A percentile compares a stretch with the other conserved stretches of the same genome.
Conservation (phyloP, 35 echinoderm and acorn worm species). For the Stichopus chloronotus region DNA sequence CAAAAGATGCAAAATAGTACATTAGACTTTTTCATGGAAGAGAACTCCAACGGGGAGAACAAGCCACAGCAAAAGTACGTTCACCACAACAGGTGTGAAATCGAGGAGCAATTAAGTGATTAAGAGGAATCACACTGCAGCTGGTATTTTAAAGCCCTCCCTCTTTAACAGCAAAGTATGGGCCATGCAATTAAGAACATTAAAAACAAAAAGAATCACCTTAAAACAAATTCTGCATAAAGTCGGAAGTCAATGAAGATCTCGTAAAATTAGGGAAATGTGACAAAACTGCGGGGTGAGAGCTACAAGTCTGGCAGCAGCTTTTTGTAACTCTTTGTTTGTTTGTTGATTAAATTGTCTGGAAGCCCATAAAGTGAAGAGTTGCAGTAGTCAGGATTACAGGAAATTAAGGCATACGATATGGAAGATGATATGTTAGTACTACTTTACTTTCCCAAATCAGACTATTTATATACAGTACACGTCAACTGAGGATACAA, state of each 20-base stretch:
- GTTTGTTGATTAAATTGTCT: neutral
- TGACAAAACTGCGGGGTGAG: neutral
- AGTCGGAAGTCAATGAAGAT: neutral
- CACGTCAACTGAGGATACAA: no score
- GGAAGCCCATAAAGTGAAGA: neutral
- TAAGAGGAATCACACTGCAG: neutral
- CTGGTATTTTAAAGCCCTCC: neutral
- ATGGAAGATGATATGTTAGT: no score
- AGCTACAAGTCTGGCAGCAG: neutral
- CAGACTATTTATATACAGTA: no score
- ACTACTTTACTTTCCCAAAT: no score
- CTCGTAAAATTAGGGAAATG: neutral
- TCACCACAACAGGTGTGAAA: neutral
- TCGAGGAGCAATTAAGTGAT: neutral
- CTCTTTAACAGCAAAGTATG: neutral
- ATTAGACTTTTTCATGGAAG: neutral
- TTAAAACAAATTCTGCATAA: neutral
- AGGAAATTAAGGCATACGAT: neutral
- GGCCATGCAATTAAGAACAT: neutral
- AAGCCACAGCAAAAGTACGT: neutral
- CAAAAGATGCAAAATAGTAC: no score
- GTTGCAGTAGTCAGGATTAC: neutral
- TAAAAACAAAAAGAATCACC: neutral
- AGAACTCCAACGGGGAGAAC: neutral
- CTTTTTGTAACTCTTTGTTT: neutral